Evolutionary conservation across 2,888 invertebrate genomes (phyloP), one percentile per base, ranked within the genome.

Genomic region (Quadriops clusia): DNA sequence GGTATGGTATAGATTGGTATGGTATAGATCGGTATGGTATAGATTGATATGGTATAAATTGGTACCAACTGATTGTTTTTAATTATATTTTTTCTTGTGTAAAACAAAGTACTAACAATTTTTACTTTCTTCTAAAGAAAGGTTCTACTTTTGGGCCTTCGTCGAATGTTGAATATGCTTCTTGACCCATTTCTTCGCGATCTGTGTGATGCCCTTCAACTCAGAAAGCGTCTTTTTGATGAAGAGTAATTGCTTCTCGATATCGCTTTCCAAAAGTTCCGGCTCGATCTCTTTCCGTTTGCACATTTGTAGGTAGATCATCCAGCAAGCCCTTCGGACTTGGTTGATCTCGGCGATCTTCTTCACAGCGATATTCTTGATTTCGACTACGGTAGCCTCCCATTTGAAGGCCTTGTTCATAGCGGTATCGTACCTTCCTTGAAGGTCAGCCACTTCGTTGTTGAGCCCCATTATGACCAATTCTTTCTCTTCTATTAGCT

Each of bases 391-490:
- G 8, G 32, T 13, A 3, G 35, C 17, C 51, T 77, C 75, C 71
- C 74, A 75, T 44, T 71, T 70, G 16, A 73, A 54, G 0, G 73
- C 68, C 17, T 68, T 63, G 37, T 64, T 65, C 18, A 70, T 64
- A 2, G 72, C 71, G 32, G 63, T 64, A 44, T 74, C 72, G 49
- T 71, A 72, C 22, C 72, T 64, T 49, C 65, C 65, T 63, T 74
- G 63, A 11, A 76, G 55, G 39, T 66, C 64, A 7, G 74, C 72
- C 10, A 76, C 61, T 33, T 68, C 65, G 43, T 74, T 76, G 49
- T 74, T 74, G 14, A 76, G 56, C 1, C 70, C 71, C 67, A 75
- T 72, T 33, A 77, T 63, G 37, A 65, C 66, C 10, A 74, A 67
- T 14, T 68, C 66, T 52, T 74, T 74, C 46, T 68, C 67, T 43